phyloP scores from a whole-genome alignment of 2,797 vertebrate species.

The Serranus cabrilla region DNA sequence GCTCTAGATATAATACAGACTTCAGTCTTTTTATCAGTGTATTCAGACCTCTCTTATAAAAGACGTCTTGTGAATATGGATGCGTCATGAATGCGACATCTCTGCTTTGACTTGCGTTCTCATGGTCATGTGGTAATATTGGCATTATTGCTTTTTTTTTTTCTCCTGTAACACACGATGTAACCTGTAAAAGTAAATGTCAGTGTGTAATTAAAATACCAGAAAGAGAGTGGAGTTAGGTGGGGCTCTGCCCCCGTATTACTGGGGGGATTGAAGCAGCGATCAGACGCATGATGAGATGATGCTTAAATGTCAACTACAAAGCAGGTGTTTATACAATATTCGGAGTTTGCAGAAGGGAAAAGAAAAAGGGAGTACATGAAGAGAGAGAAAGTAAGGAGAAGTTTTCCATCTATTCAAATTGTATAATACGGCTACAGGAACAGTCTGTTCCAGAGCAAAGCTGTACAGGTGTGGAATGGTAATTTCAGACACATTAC shows the following conservation, averaged over 20 bases:
- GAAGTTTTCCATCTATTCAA: constrained; percentile 14
- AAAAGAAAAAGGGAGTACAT: not conserved
- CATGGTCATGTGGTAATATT: not conserved
- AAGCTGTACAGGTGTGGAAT: constrained; percentile 1
- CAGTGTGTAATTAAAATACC: constrained; percentile 48
- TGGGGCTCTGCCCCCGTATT: not conserved
- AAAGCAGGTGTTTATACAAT: constrained; percentile 33
- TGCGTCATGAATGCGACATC: not conserved
- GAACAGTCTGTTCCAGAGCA: not conserved
- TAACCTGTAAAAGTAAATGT: constrained; percentile 46
- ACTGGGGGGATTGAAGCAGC: constrained; percentile 24
- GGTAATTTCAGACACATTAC: not conserved
- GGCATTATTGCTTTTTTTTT: not conserved
- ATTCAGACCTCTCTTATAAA: no score
- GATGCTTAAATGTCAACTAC: constrained; percentile 52
- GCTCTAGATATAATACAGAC: no score
- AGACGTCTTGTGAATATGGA: not conserved
- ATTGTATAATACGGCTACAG: not conserved
- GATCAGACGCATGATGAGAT: constrained; percentile 38
- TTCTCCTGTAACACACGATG: not conserved
- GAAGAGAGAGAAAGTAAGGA: not conserved
- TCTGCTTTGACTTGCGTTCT: not conserved
- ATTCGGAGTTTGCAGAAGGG: constrained; percentile 7
- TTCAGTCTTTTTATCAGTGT: no score
- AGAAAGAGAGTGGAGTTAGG: not conserved